phyloP scores from a whole-genome alignment of 2,113 vertebrate genomes.

The Stigmatopora argus region DNA sequence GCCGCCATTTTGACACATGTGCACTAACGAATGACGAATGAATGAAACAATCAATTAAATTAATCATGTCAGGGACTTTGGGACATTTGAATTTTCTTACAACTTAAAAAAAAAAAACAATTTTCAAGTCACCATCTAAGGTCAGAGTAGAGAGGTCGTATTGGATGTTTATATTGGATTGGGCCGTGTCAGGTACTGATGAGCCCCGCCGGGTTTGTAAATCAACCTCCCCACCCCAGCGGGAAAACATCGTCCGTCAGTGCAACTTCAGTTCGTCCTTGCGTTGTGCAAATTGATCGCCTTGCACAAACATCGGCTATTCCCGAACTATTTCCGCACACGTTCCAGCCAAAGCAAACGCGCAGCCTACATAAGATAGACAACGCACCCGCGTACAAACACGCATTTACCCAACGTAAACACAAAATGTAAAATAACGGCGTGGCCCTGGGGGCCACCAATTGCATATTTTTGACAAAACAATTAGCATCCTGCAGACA shows the following conservation, averaged over 20 bases:
- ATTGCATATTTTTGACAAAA: conserved; percentile 83
- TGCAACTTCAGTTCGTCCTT: neutral
- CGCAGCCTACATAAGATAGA: neutral
- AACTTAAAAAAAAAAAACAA: neutral
- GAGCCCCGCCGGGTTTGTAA: conserved; percentile 1
- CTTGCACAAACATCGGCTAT: conserved; percentile 19
- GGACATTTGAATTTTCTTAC: no score
- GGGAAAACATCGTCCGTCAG: neutral
- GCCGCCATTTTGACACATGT: no score
- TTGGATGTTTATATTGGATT: neutral
- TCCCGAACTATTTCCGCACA: neutral
- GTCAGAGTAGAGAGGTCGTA: neutral
- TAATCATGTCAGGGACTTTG: no score
- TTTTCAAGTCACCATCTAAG: neutral
- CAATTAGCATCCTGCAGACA: conserved; percentile 85
- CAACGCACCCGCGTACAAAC: neutral
- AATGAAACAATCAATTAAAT: no score
- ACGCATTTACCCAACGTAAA: neutral
- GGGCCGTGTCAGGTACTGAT: neutral
- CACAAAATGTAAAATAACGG: conserved; percentile 55
- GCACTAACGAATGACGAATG: neutral
- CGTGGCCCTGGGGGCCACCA: conserved; percentile 78
- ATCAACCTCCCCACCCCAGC: neutral
- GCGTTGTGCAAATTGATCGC: conserved; percentile 5
- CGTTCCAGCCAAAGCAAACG: neutral